Evolutionary conservation across 1,140 invertebrate species (phyloP), one percentile per base, ranked within the genome.

Genomic region (Zelostemma sp.): DNA sequence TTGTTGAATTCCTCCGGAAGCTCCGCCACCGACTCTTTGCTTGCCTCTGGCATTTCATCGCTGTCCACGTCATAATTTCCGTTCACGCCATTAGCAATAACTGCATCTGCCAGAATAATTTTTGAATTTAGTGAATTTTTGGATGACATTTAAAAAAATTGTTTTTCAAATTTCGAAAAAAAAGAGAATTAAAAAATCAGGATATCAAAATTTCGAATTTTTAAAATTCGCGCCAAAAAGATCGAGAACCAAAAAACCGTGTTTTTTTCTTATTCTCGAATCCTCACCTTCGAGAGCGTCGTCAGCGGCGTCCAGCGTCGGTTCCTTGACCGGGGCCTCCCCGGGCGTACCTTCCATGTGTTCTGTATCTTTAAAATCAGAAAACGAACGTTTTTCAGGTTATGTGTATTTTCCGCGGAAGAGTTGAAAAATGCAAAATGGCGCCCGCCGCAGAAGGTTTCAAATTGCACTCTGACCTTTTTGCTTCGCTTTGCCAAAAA

Each of bases 271-370:
- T n/a, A n/a, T n/a, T n/a, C n/a, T n/a, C n/a, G n/a, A n/a, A 25
- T 25, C 21, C 21, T 25, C 21, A 85, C 84, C 84, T 84, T 77
- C 83, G 8, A 73, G 49, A 57, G 71, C 55, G 18, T 68, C 68
- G 40, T 76, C 74, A 43, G 73, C 72, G 72, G 75, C 74, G 55
- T 76, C 75, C 53, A 75, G 74, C 47, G 76, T 75, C 38, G 80
- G 78, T 77, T 84, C 83, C 76, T 83, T 84, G 77, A 79, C 77
- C 77, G 77, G 59, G 47, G 74, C 54, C 45, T 83, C 82, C 77
- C 83, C 84, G 68, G 80, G 75, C 53, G 81, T 80, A 73, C 79
- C 82, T 81, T 85, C 84, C 84, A 85, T 85, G 79, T 67, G 80
- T 75, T 55, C 53, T 47, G 14, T 12, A 65, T 64, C 67, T 70